phyloP scores from a whole-genome alignment of 2,113 vertebrate species.

The Rhea americana region DNA sequence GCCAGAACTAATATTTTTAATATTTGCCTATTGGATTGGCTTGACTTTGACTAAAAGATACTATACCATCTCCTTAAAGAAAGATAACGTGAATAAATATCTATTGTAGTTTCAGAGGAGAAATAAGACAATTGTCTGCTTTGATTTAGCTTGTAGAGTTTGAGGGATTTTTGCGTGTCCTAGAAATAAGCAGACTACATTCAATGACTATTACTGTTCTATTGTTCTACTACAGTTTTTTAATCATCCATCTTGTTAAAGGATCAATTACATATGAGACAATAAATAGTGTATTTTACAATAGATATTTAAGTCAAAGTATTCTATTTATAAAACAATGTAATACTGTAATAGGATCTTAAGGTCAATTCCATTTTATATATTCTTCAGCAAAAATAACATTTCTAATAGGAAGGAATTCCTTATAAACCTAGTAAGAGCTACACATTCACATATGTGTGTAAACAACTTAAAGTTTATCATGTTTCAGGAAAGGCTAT shows the following conservation, averaged over 20 bases:
- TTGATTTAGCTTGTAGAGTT: slow-evolving; percentile 18
- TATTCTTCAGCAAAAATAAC: slow-evolving; percentile 81
- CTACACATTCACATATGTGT: slow-evolving; percentile 76
- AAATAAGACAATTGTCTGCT: slow-evolving; percentile 33
- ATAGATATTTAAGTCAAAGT: slow-evolving; percentile 72
- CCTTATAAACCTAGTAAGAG: slow-evolving; percentile 78
- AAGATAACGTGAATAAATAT: slow-evolving; percentile 51
- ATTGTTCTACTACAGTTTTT: slow-evolving; percentile 33
- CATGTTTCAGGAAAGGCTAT: slow-evolving; percentile 74
- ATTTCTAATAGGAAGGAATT: slow-evolving; percentile 78
- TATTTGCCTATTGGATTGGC: slow-evolving; percentile 40
- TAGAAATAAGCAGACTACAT: slow-evolving; percentile 38
- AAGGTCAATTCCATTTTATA: slow-evolving; percentile 73
- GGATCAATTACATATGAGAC: slow-evolving; percentile 41
- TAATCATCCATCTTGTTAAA: slow-evolving; percentile 53
- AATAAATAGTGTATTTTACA: slow-evolving; percentile 70
- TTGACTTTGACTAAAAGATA: slow-evolving; percentile 49
- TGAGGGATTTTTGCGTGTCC: slow-evolving; percentile 42
- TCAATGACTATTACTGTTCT: slow-evolving; percentile 23
- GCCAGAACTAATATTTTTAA: slow-evolving; percentile 27
- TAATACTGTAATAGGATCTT: slow-evolving; percentile 71
- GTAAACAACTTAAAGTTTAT: slow-evolving; percentile 80
- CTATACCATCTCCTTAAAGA: slow-evolving; percentile 25
- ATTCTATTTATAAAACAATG: slow-evolving; percentile 76
- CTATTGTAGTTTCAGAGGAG: slow-evolving; percentile 45